Conservation (phyloP, 1,140 invertebrate genomes). For the Nephotettix cincticeps region DNA sequence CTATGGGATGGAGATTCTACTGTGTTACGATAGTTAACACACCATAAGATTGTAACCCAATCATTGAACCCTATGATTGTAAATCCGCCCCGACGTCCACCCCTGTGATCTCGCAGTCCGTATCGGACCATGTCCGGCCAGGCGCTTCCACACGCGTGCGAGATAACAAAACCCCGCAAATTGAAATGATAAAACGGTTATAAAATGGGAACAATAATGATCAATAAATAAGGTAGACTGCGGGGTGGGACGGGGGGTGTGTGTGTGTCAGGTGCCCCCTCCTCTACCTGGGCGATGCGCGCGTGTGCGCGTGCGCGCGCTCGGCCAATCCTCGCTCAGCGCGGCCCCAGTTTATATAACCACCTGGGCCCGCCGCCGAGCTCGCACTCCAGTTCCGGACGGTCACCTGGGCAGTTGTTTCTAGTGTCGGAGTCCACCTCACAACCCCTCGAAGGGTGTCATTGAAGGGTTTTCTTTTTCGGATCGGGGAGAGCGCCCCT, state of each 20-base stretch:
- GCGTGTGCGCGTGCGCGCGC: not conserved
- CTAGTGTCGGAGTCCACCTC: not conserved
- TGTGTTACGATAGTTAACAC: no score
- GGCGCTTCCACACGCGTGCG: no score
- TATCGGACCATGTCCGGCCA: no score
- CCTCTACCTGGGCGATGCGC: not conserved
- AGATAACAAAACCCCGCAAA: no score
- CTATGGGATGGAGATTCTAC: no score
- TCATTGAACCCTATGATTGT: no score
- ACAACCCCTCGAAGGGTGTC: constrained; percentile 24
- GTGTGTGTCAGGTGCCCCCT: constrained; percentile 19
- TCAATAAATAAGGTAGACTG: not conserved
- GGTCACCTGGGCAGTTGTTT: constrained; percentile 3
- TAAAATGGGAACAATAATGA: constrained; percentile 15
- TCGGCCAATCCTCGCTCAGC: not conserved
- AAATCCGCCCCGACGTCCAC: no score
- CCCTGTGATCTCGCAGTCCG: no score
- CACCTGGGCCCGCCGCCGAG: constrained; percentile 1
- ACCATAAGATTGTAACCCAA: no score
- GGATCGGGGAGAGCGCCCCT: constrained; percentile 21
- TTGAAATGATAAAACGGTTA: constrained; percentile 2
- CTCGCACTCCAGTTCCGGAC: constrained; percentile 12
- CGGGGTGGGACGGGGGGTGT: not conserved
- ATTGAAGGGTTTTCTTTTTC: constrained; percentile 19
- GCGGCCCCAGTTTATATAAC: constrained; percentile 22